Conservation (phyloP, 2,113 vertebrate genomes). For the Caretta caretta region DNA sequence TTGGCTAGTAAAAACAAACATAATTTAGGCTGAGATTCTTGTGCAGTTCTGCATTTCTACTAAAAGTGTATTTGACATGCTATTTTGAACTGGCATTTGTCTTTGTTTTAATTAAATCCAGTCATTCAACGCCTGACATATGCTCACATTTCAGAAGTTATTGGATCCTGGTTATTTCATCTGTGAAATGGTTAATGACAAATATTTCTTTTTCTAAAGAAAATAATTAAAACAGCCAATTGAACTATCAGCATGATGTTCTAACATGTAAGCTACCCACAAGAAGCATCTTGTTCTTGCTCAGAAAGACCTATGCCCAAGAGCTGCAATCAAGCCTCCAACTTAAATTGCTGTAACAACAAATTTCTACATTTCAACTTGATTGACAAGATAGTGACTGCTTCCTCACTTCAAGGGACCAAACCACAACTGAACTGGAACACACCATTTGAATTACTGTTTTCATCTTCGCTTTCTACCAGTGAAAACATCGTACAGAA, state of each 20-base stretch:
- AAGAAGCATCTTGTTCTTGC: neutral
- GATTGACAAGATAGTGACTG: neutral
- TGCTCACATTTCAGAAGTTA: neutral
- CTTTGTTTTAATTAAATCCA: constrained; percentile 26
- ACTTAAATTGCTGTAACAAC: neutral
- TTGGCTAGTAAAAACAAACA: constrained; percentile 67
- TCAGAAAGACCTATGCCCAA: neutral
- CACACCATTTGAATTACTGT: neutral
- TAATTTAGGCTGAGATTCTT: neutral
- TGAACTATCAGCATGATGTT: neutral
- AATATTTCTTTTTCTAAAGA: neutral
- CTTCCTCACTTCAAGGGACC: neutral
- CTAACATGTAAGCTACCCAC: neutral
- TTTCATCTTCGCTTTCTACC: neutral
- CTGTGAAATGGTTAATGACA: neutral
- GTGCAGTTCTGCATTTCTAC: neutral
- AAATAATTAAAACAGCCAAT: neutral
- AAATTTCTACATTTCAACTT: neutral
- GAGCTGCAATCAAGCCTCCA: neutral
- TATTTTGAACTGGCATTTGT: neutral
- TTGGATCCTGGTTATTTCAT: neutral
- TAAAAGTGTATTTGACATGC: neutral
- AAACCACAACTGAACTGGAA: neutral
- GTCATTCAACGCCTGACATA: neutral
- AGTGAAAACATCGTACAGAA: neutral